Base-by-base conservation (phyloP, 2,888 invertebrate species). In the Pristionchus maxplancki region DNA sequence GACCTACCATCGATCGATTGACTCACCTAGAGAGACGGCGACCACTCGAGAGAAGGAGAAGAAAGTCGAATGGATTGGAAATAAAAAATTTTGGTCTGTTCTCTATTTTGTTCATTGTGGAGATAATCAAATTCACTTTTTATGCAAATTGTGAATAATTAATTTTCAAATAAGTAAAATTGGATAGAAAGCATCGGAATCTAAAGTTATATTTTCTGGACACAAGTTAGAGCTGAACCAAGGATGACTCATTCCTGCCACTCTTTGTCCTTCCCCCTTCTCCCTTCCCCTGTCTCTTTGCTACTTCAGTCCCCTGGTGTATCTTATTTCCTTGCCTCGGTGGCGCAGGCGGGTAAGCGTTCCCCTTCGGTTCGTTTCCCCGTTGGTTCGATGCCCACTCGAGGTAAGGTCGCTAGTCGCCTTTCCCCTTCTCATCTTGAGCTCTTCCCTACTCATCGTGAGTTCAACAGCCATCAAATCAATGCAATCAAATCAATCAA, bases 261-360 rank as follows among this genome's bases (percentile, higher is more conserved):
- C 67, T 34, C 34, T 67, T 34, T n/a, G n/a, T n/a, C n/a, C n/a
- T n/a, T n/a, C n/a, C n/a, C n/a, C n/a, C 28, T 40, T 24, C 6
- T 24, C 24, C 24, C 37, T 40, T 20, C 24, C 24, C 20, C 40
- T 28, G 1, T 37, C 40, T 24, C 40, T 40, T 15, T 40, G 71
- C 71, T 24, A 74, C 71, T 40, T 74, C 4, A 20, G 20, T 40
- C 24, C 71, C 71, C 40, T 40, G 24, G 40, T 74, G 24, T n/a
- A 20, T 37, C 15, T 24, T 74, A 24, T 40, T 40, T 20, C 24
- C 40, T 74, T 40, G 71, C 40, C 71, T 40, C 40, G 71, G 71
- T 74, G 71, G 71, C 71, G 71, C 71, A 74, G 71, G 71, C 40
- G 71, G 71, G 71, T 74, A 74, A 40, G 71, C 64, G 64, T 64